Conservation (phyloP, 2,888 invertebrate species). For the Oscheius myriophilus region DNA sequence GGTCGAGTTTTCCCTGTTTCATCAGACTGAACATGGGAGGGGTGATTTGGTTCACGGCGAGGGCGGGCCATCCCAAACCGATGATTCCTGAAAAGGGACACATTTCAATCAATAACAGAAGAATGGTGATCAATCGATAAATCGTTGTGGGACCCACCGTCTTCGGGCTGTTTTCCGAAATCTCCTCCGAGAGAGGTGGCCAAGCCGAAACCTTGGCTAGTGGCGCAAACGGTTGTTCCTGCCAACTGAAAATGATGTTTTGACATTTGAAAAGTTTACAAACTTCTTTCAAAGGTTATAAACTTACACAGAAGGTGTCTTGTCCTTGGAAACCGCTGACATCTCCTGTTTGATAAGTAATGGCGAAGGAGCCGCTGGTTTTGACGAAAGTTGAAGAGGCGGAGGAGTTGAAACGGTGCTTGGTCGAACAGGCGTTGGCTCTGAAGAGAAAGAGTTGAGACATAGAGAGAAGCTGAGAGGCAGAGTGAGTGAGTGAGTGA, state of each 20-base stretch:
- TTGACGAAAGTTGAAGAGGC: constrained; percentile 43
- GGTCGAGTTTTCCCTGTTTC: constrained; percentile 51
- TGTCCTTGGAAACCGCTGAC: constrained; percentile 57
- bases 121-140: not conserved
- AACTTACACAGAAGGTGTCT: constrained; percentile 58
- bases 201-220: constrained; percentile 74
- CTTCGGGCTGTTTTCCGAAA: constrained; percentile 71
- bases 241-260: constrained; percentile 44
- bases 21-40: constrained; percentile 64
- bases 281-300: not conserved
- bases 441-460: not conserved
- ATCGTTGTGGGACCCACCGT: constrained; percentile 36
- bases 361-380: constrained; percentile 45
- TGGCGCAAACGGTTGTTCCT: constrained; percentile 65
- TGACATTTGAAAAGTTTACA: not conserved
- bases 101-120: too few species aligned
- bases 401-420: constrained; percentile 50
- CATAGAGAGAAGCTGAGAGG: too few species aligned
- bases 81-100: constrained; percentile 38
- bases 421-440: constrained; percentile 48
- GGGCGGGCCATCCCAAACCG: constrained; percentile 73
- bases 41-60: constrained; percentile 72
- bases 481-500: too few species aligned
- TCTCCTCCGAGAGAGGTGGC: constrained; percentile 74
- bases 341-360: constrained; percentile 63